Base-by-base conservation (phyloP, 2,797 vertebrate genomes). In the Benthosema pterotum region DNA sequence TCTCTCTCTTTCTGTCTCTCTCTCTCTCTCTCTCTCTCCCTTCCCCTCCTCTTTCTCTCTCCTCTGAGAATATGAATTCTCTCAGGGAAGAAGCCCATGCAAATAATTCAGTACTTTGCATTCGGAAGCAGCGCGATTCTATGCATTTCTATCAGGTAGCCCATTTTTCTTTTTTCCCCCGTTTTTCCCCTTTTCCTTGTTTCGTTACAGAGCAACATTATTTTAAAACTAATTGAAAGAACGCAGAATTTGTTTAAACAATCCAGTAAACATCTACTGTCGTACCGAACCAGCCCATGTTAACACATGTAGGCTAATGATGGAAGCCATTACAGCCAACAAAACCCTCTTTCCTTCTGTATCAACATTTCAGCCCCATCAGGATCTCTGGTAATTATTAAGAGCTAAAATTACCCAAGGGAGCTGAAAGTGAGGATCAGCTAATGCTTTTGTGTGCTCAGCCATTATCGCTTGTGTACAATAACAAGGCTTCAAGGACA, bases 121-220 rank as follows among this genome's bases (percentile, higher is more conserved):
- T 79, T 78, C 65, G 14, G 12, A 8, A 67, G 74, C 64, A 19
- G 61, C 2, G 15, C n/a, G 51, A 77, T 28, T 52, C 78, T 86
- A 82, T 84, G 82, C 77, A 84, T 85, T 84, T 88, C 81, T 67
- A 72, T 74, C 65, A 38, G 32, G 28, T 25, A 25, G 22, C 22
- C 22, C 22, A 2, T 38, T 38, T n/a, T n/a, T n/a, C n/a, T n/a
- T 25, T 25, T 32, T 32, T 1, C 4, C 1, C 3, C 0, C 28
- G 3, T 9, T 38, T 38, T 2, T 38, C 11, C 22, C 2, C 22
- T 11, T 38, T 11, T 11, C 11, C 2, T 11, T 11, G 8, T 32
- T 32, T 1, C 28, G 2, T 8, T 38, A 11, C 9, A 1, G 6
- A 38, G 7, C 8, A 38, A 38, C 32, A 38, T 38, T 38, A 11